Evolutionary conservation across 2,113 vertebrate genomes (phyloP).

Genomic region (Malurus alboscapulatus): DNA sequence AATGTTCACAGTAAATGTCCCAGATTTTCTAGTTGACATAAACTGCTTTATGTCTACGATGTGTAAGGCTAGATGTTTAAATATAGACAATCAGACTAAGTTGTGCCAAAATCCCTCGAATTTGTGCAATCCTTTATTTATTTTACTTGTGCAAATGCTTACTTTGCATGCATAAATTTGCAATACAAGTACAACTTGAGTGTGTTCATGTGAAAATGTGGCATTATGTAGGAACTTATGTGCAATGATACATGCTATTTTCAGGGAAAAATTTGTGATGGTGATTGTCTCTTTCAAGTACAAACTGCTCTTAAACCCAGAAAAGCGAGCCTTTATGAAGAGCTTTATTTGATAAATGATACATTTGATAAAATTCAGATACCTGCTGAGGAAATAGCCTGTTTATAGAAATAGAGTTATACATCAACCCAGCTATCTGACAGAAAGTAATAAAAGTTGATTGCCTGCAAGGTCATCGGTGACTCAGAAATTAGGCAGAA

Average conservation of each 20-base stretch:
- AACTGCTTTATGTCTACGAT: not conserved
- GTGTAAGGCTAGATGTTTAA: not conserved
- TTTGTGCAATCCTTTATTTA: not conserved
- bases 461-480: conserved; percentile 42
- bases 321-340: not conserved
- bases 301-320: conserved; percentile 5
- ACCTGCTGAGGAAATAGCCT: conserved; percentile 46
- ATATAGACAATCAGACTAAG: not conserved
- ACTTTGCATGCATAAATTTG: conserved; percentile 43
- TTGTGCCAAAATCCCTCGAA: not conserved
- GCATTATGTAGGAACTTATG: not conserved
- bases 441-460: conserved; percentile 40
- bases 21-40: not conserved
- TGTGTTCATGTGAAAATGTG: conserved; percentile 25
- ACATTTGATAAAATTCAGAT: conserved; percentile 47
- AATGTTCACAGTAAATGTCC: not conserved
- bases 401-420: conserved; percentile 61
- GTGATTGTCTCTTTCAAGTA: not conserved
- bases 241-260: conserved; percentile 19
- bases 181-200: not conserved
- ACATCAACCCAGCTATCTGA: conserved; percentile 31
- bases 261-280: not conserved
- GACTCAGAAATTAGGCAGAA: conserved; percentile 57
- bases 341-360: conserved; percentile 43
- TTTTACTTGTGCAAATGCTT: conserved; percentile 23